Conservation (phyloP, 2,797 vertebrate species). For the Hypotaenidia philippensis region DNA sequence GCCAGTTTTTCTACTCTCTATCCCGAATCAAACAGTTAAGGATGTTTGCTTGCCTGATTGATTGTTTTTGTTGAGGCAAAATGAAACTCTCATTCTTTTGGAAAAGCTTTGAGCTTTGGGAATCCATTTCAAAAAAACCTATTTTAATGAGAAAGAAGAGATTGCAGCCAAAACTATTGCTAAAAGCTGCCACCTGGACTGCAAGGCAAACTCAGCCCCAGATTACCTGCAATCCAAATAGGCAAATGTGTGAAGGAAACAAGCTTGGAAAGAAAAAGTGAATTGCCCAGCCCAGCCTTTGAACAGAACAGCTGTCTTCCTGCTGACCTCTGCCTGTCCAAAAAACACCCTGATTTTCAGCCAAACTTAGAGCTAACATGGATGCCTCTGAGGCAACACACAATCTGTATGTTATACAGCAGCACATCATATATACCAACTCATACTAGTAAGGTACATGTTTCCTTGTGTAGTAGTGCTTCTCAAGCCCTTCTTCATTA, state of each 20-base stretch:
- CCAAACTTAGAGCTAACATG: background rate
- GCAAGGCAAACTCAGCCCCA: background rate
- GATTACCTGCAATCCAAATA: background rate
- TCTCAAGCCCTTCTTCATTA: background rate
- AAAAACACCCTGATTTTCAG: background rate
- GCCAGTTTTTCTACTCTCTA: background rate
- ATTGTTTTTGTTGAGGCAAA: background rate
- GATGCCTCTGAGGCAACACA: background rate
- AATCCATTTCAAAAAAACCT: background rate
- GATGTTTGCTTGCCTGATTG: background rate
- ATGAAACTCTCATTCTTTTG: background rate
- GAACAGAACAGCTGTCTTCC: background rate
- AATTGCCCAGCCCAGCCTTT: background rate
- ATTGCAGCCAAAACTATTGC: background rate
- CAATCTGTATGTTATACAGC: background rate
- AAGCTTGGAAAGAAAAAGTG: background rate
- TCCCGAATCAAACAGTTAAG: background rate
- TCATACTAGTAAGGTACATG: background rate
- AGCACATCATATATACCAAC: background rate
- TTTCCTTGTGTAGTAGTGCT: background rate
- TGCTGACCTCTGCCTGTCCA: background rate
- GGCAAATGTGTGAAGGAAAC: background rate
- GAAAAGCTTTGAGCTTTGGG: background rate
- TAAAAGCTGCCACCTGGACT: background rate
- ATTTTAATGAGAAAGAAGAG: background rate